Percentiles rank a stretch among this genome's conserved stretches.
Evolutionary conservation across 2,797 vertebrate species (phyloP).

Genomic region (Malurus splendens): DNA sequence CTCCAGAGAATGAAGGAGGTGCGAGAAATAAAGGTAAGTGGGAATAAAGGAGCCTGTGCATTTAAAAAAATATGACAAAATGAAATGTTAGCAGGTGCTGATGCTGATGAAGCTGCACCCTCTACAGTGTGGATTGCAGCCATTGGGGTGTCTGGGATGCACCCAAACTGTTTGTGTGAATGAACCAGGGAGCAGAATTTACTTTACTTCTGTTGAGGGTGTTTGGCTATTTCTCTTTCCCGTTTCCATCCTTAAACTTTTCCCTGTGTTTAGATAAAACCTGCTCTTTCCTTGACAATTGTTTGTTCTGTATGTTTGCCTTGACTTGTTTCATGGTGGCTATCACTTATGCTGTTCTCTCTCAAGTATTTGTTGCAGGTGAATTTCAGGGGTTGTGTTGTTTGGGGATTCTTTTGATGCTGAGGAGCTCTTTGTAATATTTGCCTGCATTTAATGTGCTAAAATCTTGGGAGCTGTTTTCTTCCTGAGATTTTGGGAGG

Average conservation of each 20-base stretch:
- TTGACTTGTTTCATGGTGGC: background rate
- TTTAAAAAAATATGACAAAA: background rate
- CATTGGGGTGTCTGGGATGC: background rate
- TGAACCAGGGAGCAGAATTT: background rate
- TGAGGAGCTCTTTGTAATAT: background rate
- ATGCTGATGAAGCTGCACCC: background rate
- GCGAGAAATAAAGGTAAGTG: background rate
- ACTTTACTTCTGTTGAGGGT: background rate
- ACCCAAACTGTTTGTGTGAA: accelerated
- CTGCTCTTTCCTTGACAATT: background rate
- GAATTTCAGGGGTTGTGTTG: background rate
- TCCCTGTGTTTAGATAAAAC: background rate
- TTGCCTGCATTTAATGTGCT: background rate
- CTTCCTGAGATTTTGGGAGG: background rate
- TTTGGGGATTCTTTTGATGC: background rate
- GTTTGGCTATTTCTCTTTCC: background rate
- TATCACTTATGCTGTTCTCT: background rate
- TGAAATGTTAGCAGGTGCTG: background rate
- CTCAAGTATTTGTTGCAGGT: background rate
- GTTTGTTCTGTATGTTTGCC: background rate
- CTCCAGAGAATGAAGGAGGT: background rate
- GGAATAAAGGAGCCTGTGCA: background rate
- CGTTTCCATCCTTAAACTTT: background rate
- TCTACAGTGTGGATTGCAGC: background rate
- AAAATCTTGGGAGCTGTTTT: background rate